Conservation (phyloP, 1,140 invertebrate genomes). For the Neodiprion lecontei region DNA sequence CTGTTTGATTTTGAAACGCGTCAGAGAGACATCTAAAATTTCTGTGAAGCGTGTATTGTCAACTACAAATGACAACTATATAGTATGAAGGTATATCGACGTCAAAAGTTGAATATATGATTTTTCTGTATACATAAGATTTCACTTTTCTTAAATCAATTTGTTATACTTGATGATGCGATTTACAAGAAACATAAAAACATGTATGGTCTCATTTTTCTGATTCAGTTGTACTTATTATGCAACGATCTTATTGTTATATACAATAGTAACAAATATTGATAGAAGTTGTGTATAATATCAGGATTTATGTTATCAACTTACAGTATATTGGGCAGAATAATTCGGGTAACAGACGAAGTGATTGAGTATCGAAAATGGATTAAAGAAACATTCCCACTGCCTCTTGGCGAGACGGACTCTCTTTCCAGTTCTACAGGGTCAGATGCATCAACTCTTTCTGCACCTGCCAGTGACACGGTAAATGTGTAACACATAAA, state of each 20-base stretch:
- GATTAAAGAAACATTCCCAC: slow-evolving; percentile 71
- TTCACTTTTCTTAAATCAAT: too few species aligned
- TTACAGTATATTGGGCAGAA: slow-evolving; percentile 83
- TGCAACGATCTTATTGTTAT: slow-evolving; percentile 11
- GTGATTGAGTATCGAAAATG: slow-evolving; percentile 89
- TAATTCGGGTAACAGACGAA: slow-evolving; percentile 91
- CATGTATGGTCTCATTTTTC: too few species aligned
- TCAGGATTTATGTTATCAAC: slow-evolving; percentile 28
- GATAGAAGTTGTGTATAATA: slow-evolving; percentile 22
- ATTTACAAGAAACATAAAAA: too few species aligned
- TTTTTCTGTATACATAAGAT: too few species aligned
- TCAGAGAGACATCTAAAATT: too few species aligned
- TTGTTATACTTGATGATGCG: too few species aligned
- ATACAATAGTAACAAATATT: slow-evolving; percentile 13
- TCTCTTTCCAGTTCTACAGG: slow-evolving; percentile 59
- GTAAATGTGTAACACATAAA: slow-evolving; percentile 32
- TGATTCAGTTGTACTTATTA: background rate
- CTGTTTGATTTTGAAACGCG: too few species aligned
- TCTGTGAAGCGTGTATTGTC: too few species aligned
- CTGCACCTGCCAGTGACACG: slow-evolving; percentile 59
- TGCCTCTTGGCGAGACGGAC: slow-evolving; percentile 49
- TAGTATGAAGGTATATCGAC: too few species aligned
- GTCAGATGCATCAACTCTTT: slow-evolving; percentile 59
- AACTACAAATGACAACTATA: too few species aligned
- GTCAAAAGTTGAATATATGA: too few species aligned